These are phyloP conservation scores for Tiliqua scincoides DNA, from an alignment of 2,113 vertebrate species.

Conservation along the genomic window DNA sequence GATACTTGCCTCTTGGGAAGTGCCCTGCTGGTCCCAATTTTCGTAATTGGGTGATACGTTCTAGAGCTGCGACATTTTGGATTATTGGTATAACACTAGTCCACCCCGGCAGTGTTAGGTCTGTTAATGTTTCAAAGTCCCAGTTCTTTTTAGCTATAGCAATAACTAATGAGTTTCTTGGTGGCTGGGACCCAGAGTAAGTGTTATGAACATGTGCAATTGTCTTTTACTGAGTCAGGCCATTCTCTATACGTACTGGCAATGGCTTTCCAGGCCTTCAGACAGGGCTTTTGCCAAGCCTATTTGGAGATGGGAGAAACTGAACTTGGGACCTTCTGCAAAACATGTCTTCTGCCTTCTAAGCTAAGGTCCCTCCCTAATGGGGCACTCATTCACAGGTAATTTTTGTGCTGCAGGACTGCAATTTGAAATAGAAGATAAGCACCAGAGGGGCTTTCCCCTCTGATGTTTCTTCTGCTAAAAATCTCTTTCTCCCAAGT, in stretches of 20 bases:
- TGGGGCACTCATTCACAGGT: background rate
- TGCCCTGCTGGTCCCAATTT: background rate
- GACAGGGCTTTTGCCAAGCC: no score
- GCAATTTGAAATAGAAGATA: background rate
- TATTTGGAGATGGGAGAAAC: no score
- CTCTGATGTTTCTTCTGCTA: background rate
- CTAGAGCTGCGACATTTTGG: background rate
- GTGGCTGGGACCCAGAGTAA: background rate
- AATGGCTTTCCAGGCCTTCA: no score
- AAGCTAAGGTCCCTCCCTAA: no score
- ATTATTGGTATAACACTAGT: background rate
- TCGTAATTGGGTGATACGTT: background rate
- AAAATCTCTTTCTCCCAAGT: background rate
- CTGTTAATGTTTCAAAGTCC: background rate
- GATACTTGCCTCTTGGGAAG: constrained; percentile 3
- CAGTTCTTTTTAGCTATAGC: background rate
- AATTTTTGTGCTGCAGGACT: background rate
- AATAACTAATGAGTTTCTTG: background rate
- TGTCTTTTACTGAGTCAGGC: no score
- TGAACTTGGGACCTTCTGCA: no score
- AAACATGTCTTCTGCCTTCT: no score
- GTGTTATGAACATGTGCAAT: background rate
- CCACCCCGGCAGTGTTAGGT: background rate
- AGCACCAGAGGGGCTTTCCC: no score
- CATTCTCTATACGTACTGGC: no score